phyloP scores from a whole-genome alignment of 2,797 vertebrate genomes.

The Chlorospingus flavigularis region DNA sequence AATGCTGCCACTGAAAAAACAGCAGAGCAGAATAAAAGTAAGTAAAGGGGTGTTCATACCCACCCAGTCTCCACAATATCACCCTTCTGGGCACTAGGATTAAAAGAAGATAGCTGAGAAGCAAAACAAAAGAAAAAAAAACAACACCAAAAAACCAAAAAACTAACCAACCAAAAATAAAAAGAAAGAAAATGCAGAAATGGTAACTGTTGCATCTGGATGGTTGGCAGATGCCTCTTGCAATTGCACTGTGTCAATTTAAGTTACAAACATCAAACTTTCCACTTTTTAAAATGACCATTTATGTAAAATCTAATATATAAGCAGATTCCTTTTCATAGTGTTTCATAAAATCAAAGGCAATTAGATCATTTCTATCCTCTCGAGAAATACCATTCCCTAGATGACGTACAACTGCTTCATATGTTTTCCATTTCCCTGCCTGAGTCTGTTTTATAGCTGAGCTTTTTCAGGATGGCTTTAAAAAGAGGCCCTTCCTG shows the following conservation, averaged over 20 bases:
- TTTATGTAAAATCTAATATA: constrained; percentile 22
- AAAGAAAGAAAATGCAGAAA: not conserved
- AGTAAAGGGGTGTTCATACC: not conserved
- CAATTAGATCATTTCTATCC: constrained; percentile 52
- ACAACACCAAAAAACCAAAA: not conserved
- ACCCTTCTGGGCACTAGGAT: not conserved
- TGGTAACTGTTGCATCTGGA: not conserved
- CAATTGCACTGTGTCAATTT: not conserved
- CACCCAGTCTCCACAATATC: not conserved
- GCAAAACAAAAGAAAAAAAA: not conserved
- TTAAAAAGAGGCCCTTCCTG: constrained; percentile 67
- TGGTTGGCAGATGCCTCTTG: not conserved
- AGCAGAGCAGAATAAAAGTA: not conserved
- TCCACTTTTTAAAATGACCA: constrained; percentile 31
- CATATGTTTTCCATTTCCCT: constrained; percentile 71
- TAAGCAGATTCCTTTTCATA: constrained; percentile 40
- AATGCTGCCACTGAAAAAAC: not conserved
- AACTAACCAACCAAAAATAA: not conserved
- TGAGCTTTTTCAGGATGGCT: constrained; percentile 73
- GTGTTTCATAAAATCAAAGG: constrained; percentile 48
- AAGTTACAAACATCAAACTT: constrained; percentile 19
- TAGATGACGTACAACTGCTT: constrained; percentile 42
- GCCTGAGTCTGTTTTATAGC: constrained; percentile 72
- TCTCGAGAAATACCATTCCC: constrained; percentile 52
- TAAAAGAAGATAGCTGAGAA: not conserved